These are phyloP conservation scores for Hemiprocne comata DNA, from an alignment of 2,113 vertebrate species.

Conservation along the genomic window DNA sequence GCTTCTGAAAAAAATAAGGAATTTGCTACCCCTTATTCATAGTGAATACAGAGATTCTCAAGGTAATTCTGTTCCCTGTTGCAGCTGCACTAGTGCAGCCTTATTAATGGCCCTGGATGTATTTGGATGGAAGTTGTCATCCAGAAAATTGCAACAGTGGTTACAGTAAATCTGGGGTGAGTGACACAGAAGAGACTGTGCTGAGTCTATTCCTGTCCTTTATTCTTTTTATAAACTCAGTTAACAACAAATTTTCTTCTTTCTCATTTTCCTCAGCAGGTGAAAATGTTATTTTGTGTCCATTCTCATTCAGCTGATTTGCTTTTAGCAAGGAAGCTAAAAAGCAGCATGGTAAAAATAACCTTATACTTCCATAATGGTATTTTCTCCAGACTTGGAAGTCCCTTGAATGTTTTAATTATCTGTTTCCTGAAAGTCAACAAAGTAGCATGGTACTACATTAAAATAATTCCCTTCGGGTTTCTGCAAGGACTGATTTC, in stretches of 20 bases:
- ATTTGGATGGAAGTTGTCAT: not conserved
- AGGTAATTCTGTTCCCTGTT: not conserved
- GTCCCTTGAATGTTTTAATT: constrained; percentile 7
- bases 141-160: not conserved
- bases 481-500: constrained; percentile 30
- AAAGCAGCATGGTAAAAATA: not conserved
- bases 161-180: not conserved
- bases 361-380: not conserved
- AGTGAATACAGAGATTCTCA: not conserved
- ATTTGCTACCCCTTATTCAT: not conserved
- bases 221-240: too few relatives aligned
- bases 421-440: not conserved
- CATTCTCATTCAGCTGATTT: not conserved
- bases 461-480: not conserved
- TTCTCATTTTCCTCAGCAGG: not conserved
- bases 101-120: not conserved
- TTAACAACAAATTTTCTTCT: too few relatives aligned
- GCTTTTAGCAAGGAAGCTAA: not conserved
- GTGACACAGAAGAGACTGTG: not conserved
- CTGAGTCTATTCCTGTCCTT: not conserved
- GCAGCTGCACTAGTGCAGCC: not conserved
- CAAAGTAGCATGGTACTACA: not conserved
- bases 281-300: not conserved
- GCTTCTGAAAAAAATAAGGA: not conserved
- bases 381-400: not conserved